phyloP scores from a whole-genome alignment of 2,797 vertebrate species.

The Hafferia zeledoni region DNA sequence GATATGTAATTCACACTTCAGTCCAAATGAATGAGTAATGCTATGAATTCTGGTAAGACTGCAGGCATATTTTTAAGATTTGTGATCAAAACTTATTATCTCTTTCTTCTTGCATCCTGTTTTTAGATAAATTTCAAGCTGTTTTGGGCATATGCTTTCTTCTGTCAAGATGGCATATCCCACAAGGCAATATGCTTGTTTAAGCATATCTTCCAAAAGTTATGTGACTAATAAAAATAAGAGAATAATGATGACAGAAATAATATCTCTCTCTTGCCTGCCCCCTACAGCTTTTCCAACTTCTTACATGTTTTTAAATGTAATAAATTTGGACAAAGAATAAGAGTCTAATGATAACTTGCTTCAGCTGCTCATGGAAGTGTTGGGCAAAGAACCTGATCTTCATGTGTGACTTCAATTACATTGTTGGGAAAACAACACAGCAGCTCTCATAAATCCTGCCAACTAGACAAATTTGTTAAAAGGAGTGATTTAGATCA shows the following conservation, averaged over 20 bases:
- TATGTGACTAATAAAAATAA: neutral
- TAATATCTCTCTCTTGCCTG: neutral
- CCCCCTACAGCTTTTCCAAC: neutral
- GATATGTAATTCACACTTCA: neutral
- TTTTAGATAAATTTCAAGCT: neutral
- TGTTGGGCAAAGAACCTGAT: neutral
- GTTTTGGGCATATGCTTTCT: neutral
- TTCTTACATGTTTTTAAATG: neutral
- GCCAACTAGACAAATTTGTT: neutral
- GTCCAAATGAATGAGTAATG: neutral
- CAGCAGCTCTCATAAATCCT: neutral
- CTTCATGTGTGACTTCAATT: neutral
- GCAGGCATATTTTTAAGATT: neutral
- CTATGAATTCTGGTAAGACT: neutral
- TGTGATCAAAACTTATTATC: neutral
- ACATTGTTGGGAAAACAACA: neutral
- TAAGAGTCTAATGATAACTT: fast-evolving
- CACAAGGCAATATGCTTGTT: neutral
- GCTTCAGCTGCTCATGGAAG: neutral
- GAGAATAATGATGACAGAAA: neutral
- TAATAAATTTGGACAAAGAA: neutral
- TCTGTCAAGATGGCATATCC: neutral
- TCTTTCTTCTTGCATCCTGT: neutral
- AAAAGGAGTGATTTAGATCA: neutral
- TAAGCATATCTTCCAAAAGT: neutral